These are phyloP conservation scores for Galagoides demidoff DNA, from an alignment of 2,797 vertebrate species.

Conservation along the genomic window DNA sequence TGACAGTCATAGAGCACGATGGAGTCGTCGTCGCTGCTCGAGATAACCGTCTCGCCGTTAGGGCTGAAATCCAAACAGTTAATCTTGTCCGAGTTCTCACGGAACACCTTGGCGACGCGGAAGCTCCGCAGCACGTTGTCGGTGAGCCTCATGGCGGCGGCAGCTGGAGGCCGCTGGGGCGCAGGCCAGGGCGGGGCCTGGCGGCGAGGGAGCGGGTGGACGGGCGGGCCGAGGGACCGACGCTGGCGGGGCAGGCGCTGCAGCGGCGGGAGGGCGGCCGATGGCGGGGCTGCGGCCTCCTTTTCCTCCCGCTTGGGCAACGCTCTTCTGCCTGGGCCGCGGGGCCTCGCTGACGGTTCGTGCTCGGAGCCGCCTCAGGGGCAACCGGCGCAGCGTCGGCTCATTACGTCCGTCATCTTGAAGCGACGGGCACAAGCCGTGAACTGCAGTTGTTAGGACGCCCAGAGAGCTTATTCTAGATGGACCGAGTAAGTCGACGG, in stretches of 20 bases:
- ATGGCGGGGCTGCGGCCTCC: background rate
- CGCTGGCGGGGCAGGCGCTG: background rate
- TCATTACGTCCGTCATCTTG: constrained; percentile 90
- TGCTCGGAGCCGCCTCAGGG: constrained; percentile 59
- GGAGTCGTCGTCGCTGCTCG: constrained; percentile 98
- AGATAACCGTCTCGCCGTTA: constrained; percentile 98
- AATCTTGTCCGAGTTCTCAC: constrained; percentile 99
- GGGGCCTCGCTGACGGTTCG: background rate
- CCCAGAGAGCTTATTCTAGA: background rate
- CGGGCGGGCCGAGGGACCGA: background rate
- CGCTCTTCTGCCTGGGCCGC: background rate
- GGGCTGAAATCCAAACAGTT: constrained; percentile 99
- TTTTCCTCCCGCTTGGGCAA: background rate
- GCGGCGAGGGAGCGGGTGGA: background rate
- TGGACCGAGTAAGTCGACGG: background rate
- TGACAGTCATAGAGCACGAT: constrained; percentile 98
- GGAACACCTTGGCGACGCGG: constrained; percentile 98
- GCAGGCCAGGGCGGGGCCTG: constrained; percentile 70
- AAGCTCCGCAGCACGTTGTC: constrained; percentile 99
- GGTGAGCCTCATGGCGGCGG: constrained; percentile 96
- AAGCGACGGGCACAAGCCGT: constrained; percentile 54
- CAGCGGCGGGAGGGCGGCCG: background rate
- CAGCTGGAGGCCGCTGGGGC: constrained; percentile 51
- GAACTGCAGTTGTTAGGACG: background rate
- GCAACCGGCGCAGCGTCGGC: constrained; percentile 62